These are phyloP conservation scores for Proterorhinus semilunaris DNA, from an alignment of 2,113 vertebrate species.

Conservation along the genomic window DNA sequence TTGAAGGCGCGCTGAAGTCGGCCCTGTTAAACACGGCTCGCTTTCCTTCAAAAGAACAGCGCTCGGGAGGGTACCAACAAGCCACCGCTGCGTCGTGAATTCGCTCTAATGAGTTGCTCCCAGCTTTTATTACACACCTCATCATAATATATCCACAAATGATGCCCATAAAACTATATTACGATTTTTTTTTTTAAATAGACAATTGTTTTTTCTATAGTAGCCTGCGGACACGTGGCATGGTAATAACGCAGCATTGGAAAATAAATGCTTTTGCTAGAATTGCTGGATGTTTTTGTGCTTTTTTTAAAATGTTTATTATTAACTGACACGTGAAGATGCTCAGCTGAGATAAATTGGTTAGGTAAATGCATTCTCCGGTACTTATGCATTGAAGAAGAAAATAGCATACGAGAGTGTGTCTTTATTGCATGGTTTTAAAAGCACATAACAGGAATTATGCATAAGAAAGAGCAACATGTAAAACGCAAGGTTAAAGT, in stretches of 20 bases:
- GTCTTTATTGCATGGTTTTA: background rate
- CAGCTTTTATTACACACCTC: slow-evolving; percentile 5
- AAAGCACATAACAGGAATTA: background rate
- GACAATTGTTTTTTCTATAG: background rate
- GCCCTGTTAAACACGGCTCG: background rate
- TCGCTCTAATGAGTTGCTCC: slow-evolving; percentile 1
- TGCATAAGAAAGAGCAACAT: background rate
- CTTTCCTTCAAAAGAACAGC: slow-evolving; percentile 1
- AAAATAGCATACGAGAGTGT: background rate
- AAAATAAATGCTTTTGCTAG: background rate
- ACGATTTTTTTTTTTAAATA: background rate
- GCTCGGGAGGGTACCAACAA: background rate
- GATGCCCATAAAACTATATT: slow-evolving; percentile 2
- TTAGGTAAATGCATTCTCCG: background rate
- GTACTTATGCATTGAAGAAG: background rate
- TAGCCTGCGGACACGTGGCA: background rate
- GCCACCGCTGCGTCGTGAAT: slow-evolving; percentile 5
- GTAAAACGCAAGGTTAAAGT: too few relatives aligned
- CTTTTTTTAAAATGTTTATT: background rate
- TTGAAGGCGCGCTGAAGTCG: background rate
- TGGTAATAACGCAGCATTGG: background rate
- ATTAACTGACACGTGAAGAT: background rate
- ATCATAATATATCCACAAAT: slow-evolving; percentile 7
- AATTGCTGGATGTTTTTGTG: background rate
- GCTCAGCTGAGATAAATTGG: background rate